A percentile compares a stretch with the other conserved stretches of the same genome.
Evolutionary conservation across 2,797 vertebrate genomes (phyloP).

Genomic region (Helicolenus hilgendorfi): DNA sequence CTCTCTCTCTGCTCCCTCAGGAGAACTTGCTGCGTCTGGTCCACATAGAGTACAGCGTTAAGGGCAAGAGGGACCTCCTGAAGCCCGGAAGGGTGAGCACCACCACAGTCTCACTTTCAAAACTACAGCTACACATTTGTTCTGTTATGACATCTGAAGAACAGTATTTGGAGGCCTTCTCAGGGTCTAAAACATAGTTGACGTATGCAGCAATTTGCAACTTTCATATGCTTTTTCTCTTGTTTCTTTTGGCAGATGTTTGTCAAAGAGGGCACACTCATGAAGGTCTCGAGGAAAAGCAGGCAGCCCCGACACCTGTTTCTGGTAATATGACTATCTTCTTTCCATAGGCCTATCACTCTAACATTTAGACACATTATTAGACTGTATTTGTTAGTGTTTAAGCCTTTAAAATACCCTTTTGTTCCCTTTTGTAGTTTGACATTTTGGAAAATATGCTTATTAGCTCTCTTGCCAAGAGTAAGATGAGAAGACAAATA

Average conservation of each 20-base stretch:
- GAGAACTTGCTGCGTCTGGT: conserved; percentile 97
- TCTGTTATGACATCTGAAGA: neutral
- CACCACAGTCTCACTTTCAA: conserved; percentile 15
- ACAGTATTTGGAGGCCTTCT: neutral
- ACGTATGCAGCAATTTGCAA: neutral
- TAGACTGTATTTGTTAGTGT: neutral
- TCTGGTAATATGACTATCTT: conserved; percentile 90
- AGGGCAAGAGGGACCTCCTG: conserved; percentile 93
- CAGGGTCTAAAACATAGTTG: neutral
- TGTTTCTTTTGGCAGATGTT: conserved; percentile 91
- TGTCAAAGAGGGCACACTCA: conserved; percentile 97
- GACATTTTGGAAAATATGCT: neutral
- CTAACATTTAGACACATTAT: neutral
- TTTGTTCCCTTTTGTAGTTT: neutral
- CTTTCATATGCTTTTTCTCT: neutral
- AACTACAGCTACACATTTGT: conserved; percentile 8
- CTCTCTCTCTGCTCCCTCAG: conserved; percentile 81
- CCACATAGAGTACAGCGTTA: conserved; percentile 96
- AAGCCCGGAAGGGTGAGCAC: conserved; percentile 96
- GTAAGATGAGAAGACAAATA: neutral
- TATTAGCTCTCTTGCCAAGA: neutral
- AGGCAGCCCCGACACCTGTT: conserved; percentile 96
- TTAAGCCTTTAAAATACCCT: neutral
- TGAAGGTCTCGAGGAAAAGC: conserved; percentile 95
- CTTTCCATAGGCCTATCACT: neutral